These are phyloP conservation scores for Anhinga anhinga DNA, from an alignment of 2,113 vertebrate genomes.

Conservation along the genomic window DNA sequence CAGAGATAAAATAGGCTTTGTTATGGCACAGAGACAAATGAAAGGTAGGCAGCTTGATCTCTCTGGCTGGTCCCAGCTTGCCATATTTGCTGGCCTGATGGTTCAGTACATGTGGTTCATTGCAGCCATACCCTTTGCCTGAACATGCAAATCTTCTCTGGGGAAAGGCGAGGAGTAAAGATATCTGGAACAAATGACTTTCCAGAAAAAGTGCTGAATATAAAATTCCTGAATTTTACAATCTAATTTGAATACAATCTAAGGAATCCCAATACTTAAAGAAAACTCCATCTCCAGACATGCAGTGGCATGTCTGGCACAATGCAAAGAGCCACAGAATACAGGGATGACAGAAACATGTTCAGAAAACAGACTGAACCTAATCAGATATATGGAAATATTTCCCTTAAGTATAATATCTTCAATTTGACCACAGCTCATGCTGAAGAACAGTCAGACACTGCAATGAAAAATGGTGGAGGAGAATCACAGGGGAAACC, in stretches of 20 bases:
- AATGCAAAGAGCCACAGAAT: neutral
- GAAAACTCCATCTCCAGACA: neutral
- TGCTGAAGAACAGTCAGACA: neutral
- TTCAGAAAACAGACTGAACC: neutral
- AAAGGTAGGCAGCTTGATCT: neutral
- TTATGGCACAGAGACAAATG: neutral
- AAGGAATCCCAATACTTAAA: neutral
- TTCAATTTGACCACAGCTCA: neutral
- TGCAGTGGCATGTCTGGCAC: neutral
- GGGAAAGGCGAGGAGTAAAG: neutral
- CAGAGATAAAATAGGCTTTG: neutral
- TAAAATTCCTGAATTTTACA: neutral
- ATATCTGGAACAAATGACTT: neutral
- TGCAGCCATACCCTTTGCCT: neutral
- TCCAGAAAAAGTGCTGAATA: neutral
- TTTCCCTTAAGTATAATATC: neutral
- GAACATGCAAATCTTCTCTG: neutral
- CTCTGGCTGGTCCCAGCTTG: neutral
- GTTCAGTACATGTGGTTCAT: neutral
- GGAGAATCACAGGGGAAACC: neutral
- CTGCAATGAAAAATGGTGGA: neutral
- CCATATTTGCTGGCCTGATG: neutral
- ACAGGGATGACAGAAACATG: neutral
- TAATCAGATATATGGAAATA: neutral
- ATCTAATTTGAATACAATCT: neutral